These are phyloP conservation scores for Dufourea novaeangliae DNA, from an alignment of 1,140 invertebrate genomes.

Conservation along the genomic window DNA sequence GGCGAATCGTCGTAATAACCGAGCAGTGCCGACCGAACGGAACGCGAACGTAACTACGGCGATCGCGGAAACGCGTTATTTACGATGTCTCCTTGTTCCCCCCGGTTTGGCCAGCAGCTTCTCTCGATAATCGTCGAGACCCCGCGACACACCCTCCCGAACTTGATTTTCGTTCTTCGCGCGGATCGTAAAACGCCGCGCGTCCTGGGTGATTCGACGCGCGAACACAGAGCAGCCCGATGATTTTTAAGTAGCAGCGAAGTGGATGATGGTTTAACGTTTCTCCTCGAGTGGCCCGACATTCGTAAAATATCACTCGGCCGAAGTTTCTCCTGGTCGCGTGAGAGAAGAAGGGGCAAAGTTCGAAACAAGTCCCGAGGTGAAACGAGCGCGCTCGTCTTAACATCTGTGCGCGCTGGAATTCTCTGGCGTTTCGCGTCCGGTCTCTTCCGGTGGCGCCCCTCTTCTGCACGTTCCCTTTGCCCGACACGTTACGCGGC, in stretches of 20 bases:
- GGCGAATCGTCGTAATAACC: conserved; percentile 13
- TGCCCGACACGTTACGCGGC: conserved; percentile 16
- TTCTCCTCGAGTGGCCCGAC: background rate
- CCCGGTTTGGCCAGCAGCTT: background rate
- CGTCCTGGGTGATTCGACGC: background rate
- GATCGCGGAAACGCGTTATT: conserved; percentile 7
- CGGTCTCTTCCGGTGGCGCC: conserved; percentile 28
- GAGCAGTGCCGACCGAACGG: background rate
- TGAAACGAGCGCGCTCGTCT: conserved; percentile 31
- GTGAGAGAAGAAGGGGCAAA: conserved; percentile 14
- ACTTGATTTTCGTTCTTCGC: no score
- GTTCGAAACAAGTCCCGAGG: conserved; percentile 41
- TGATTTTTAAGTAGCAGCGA: conserved; percentile 10
- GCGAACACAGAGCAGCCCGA: background rate
- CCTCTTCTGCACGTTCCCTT: background rate
- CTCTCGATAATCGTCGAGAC: conserved; percentile 6
- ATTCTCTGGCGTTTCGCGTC: conserved; percentile 34
- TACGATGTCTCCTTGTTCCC: background rate
- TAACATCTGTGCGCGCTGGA: conserved; percentile 46
- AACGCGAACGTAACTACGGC: no score
- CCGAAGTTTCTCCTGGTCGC: background rate
- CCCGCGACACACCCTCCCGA: background rate
- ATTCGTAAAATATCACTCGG: conserved; percentile 40
- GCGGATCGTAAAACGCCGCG: background rate
- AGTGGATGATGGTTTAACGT: background rate